Evolutionary conservation across 2,797 vertebrate species (phyloP).

Genomic region (Triplophysa bombifrons): DNA sequence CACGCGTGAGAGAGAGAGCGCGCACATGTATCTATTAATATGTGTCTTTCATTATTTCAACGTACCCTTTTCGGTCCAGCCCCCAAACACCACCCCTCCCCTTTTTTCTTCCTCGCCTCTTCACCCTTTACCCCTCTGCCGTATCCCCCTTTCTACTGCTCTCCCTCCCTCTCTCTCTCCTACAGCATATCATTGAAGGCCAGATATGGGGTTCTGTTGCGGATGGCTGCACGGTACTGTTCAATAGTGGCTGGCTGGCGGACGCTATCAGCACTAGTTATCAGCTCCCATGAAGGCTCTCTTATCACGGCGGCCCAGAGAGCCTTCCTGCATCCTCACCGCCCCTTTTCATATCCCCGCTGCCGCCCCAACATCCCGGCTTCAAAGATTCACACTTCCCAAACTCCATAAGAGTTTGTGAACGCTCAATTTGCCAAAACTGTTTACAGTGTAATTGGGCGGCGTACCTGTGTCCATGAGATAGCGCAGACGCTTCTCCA

Average conservation of each 20-base stretch:
- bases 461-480: slow-evolving; percentile 99
- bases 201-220: slow-evolving; percentile 98
- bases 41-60: slow-evolving; percentile 66
- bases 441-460: slow-evolving; percentile 99
- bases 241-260: slow-evolving; percentile 84
- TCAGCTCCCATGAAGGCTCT: slow-evolving; percentile 99
- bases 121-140: slow-evolving; percentile 59
- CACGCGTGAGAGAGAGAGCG: not conserved
- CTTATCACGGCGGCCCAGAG: slow-evolving; percentile 99
- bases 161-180: slow-evolving; percentile 78
- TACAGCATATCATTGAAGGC: slow-evolving; percentile 99
- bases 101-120: slow-evolving; percentile 68
- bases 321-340: slow-evolving; percentile 92
- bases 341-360: slow-evolving; percentile 94
- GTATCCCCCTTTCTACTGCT: slow-evolving; percentile 67
- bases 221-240: slow-evolving; percentile 98
- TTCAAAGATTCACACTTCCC: slow-evolving; percentile 99
- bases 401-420: slow-evolving; percentile 95
- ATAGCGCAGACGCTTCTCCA: slow-evolving; percentile 99
- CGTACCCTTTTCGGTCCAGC: slow-evolving; percentile 63
- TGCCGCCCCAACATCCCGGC: slow-evolving; percentile 89
- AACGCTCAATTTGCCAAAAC: slow-evolving; percentile 99
- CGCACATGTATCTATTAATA: slow-evolving; percentile 62
- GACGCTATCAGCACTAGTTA: slow-evolving; percentile 97
- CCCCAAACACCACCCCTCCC: slow-evolving; percentile 66